phyloP scores from a whole-genome alignment of 2,888 invertebrate genomes.

The Dendrolimus houi region DNA sequence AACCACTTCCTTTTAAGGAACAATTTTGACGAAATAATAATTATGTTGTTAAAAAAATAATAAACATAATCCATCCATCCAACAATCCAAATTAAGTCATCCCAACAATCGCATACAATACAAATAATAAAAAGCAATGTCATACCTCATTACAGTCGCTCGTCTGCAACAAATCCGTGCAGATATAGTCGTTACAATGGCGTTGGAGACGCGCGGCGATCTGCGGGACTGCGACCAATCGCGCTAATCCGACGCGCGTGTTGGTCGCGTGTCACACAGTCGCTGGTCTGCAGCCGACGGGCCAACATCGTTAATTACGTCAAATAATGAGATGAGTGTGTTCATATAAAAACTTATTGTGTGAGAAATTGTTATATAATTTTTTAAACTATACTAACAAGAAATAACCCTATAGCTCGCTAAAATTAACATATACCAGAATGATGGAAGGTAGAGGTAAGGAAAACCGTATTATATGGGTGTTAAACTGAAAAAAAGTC shows the following conservation, averaged over 20 bases:
- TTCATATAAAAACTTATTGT: conserved; percentile 16
- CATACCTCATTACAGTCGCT: conserved; percentile 50
- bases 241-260: conserved; percentile 46
- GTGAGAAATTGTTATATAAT: background rate
- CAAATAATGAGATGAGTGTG: conserved; percentile 23
- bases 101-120: conserved; percentile 7
- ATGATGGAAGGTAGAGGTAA: too few species aligned
- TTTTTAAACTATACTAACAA: background rate
- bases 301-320: conserved; percentile 37
- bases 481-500: too few species aligned
- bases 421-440: too few species aligned
- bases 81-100: background rate
- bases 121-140: conserved; percentile 48
- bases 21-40: too few species aligned
- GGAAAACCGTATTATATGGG: too few species aligned
- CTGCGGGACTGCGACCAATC: conserved; percentile 32
- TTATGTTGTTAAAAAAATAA: background rate
- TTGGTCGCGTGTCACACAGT: conserved; percentile 23
- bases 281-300: conserved; percentile 32
- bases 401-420: too few species aligned
- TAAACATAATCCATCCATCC: background rate
- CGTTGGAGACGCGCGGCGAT: conserved; percentile 10
- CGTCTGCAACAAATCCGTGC: conserved; percentile 37
- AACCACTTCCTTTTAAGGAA: too few species aligned
- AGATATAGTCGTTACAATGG: conserved; percentile 43